Percentiles rank a stretch among this genome's conserved stretches.
Evolutionary conservation across 2,113 vertebrate genomes (phyloP).

Genomic region (Microcebus tavaratra): DNA sequence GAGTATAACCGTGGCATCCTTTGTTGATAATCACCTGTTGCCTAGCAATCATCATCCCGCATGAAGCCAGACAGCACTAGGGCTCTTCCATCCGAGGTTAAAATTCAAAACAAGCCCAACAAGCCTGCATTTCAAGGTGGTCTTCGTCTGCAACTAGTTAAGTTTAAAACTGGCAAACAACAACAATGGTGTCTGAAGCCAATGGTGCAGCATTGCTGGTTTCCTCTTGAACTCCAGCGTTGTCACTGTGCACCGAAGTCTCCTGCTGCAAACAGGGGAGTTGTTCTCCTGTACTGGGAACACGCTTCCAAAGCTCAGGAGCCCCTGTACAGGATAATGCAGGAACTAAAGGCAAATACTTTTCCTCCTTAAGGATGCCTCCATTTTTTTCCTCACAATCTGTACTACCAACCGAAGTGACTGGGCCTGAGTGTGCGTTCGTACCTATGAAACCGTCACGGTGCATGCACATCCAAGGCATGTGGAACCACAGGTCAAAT

Average conservation of each 20-base stretch:
- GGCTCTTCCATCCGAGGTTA: constrained; percentile 83
- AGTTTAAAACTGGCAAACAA: constrained; percentile 77
- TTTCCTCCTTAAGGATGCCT: constrained; percentile 82
- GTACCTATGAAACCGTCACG: constrained; percentile 85
- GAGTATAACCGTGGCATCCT: constrained; percentile 84
- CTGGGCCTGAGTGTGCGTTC: constrained; percentile 81
- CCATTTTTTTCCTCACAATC: constrained; percentile 84
- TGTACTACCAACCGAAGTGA: constrained; percentile 82
- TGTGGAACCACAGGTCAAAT: constrained; percentile 86
- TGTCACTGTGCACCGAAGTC: constrained; percentile 80
- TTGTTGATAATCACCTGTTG: constrained; percentile 83
- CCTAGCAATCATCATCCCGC: constrained; percentile 83
- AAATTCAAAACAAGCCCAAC: constrained; percentile 83
- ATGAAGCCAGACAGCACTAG: constrained; percentile 79
- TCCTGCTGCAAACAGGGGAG: constrained; percentile 82
- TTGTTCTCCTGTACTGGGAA: constrained; percentile 85
- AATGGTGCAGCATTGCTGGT: constrained; percentile 77
- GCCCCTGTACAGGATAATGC: constrained; percentile 83
- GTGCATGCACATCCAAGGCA: constrained; percentile 89
- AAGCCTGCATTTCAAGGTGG: constrained; percentile 79
- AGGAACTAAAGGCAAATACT: constrained; percentile 82
- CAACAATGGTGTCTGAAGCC: constrained; percentile 80
- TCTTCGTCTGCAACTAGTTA: constrained; percentile 84
- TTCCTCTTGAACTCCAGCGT: constrained; percentile 83
- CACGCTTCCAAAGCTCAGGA: constrained; percentile 85